phyloP scores from a whole-genome alignment of 2,113 vertebrate genomes.

The Scomber japonicus region DNA sequence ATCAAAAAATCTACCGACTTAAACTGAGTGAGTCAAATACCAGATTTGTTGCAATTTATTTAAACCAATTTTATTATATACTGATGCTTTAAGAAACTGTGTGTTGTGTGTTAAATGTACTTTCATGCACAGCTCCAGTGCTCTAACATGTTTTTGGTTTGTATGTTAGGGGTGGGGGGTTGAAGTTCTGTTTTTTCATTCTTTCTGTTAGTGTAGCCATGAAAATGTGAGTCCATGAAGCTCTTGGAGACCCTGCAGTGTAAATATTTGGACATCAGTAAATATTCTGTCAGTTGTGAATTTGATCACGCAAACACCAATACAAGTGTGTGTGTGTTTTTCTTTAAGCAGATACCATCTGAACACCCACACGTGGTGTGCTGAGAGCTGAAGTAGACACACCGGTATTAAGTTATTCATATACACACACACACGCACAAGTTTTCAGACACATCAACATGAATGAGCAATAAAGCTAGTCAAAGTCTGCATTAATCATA shows the following conservation, averaged over 20 bases:
- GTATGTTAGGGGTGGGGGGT: slow-evolving; percentile 47
- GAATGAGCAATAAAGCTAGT: slow-evolving; percentile 32
- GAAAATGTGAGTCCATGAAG: slow-evolving; percentile 68
- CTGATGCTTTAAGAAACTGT: not conserved
- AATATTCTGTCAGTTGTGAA: slow-evolving; percentile 73
- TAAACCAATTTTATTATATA: not conserved
- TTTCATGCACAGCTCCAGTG: not conserved
- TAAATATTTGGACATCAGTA: slow-evolving; percentile 81
- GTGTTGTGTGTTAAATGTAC: slow-evolving; percentile 13
- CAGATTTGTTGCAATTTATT: slow-evolving; percentile 3
- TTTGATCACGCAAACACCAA: slow-evolving; percentile 69
- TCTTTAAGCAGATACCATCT: slow-evolving; percentile 74
- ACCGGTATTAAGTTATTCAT: slow-evolving; percentile 46
- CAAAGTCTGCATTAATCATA: slow-evolving; percentile 34
- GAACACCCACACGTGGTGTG: slow-evolving; percentile 51
- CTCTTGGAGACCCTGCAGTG: slow-evolving; percentile 57
- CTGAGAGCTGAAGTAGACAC: slow-evolving; percentile 1
- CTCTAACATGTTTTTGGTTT: slow-evolving; percentile 36
- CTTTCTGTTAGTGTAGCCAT: slow-evolving; percentile 56
- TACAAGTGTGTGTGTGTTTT: slow-evolving; percentile 73
- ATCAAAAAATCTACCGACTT: slow-evolving; percentile 15
- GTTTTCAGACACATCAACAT: slow-evolving; percentile 22
- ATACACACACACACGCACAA: not conserved
- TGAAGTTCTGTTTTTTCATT: slow-evolving; percentile 49
- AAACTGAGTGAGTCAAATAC: slow-evolving; percentile 2